Percentiles rank a stretch among this genome's conserved stretches.
These are phyloP conservation scores for Alouatta palliata DNA, from an alignment of 2,113 vertebrate species.

Conservation along the genomic window DNA sequence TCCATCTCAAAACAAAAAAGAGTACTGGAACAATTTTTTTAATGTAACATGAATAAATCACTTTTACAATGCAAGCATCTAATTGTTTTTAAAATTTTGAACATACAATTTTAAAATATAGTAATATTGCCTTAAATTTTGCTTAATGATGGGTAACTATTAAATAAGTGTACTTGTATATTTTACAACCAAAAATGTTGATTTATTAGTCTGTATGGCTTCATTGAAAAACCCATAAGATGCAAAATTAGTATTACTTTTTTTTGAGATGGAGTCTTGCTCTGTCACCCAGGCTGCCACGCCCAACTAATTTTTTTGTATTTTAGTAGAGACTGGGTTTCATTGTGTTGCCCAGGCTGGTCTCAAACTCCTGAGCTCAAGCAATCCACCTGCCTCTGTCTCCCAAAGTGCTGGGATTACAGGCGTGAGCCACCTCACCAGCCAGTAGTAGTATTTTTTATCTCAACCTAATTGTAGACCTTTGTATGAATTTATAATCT, in stretches of 20 bases:
- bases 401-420: too few relatives aligned
- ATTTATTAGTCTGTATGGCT: background rate
- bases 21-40: background rate
- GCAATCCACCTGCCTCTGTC: too few relatives aligned
- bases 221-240: conserved; percentile 18
- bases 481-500: background rate
- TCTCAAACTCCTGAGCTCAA: too few relatives aligned
- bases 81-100: background rate
- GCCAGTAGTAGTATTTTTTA: background rate
- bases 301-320: too few relatives aligned
- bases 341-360: too few relatives aligned
- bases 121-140: conserved; percentile 25
- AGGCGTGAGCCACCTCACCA: too few relatives aligned
- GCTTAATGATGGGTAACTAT: background rate
- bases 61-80: conserved; percentile 14
- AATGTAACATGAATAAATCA: background rate
- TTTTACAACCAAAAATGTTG: conserved; percentile 49
- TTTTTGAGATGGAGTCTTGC: too few relatives aligned
- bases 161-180: background rate
- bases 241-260: background rate
- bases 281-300: too few relatives aligned
- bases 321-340: too few relatives aligned
- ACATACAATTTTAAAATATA: conserved; percentile 15
- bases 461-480: conserved; percentile 10
- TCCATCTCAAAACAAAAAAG: too few relatives aligned